Evolutionary conservation across 1,140 invertebrate genomes (phyloP), one percentile per base, ranked within the genome.

Genomic region (Pseudomyrmex sp.): DNA sequence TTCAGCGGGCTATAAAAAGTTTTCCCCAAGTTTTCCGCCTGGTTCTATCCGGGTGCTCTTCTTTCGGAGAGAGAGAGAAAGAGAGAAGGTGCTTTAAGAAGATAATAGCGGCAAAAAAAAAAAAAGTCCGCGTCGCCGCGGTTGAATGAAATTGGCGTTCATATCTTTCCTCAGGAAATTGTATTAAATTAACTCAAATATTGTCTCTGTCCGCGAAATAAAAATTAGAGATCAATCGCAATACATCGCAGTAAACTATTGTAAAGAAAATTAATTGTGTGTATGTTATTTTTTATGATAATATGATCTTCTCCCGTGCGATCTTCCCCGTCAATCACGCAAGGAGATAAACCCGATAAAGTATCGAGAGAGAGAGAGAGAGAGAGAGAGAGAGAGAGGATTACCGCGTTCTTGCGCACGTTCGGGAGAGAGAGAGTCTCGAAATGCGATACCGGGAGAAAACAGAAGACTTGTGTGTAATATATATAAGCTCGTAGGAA

Each of bases 1-100:
- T 66, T 76, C 48, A 54, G 26, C n/a, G n/a, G 54, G 63, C 26
- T 66, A 66, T 65, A 26, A 63, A 66, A 76, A 66, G 48, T 54
- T 76, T 44, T 23, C 58, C n/a, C 7, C 62, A 20, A 65, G 62
- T 44, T 65, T 65, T 7, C 59, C 35, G 5, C 5, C 56, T 26
- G 13, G 9, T 52, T 63, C 48, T 26, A 50, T 63, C 73, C 59
- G 46, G 18, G 46, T 52, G 35, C 23, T 62, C 23, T 13, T n/a
- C 10, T 52, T 2, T 26, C 9, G 4, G 18, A 61, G n/a, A 76
- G 46, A 13, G 1, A 26, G 2, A 18, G 2, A 12, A 13, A 13
- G 23, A 26, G 2, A 18, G 9, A 12, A 52, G 9, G 10, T 5
- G 23, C 20, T 65, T 65, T 3, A 54, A 65, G 12, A 20, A 35